Evolutionary conservation across 37 sponge, comb jelly and placozoan genomes (phyloP), one percentile per base, ranked within the genome.

Genomic region (Tethya wilhelma): DNA sequence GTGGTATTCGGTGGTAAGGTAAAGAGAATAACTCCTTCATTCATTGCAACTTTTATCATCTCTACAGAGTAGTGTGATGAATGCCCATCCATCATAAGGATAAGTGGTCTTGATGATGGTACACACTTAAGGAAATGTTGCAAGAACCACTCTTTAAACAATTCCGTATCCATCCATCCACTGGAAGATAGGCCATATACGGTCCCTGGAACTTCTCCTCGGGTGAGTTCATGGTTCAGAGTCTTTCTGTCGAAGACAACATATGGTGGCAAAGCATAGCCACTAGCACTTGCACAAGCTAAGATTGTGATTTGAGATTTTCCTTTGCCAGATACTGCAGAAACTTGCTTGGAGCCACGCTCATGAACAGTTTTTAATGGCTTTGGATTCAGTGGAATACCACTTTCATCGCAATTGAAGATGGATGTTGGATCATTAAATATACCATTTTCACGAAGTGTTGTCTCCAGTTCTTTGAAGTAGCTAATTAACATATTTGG

Each of bases 81-180:
- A 46, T 92, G 93, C 2, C 93, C 93, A 79, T 92, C 89, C 60
- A 92, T 11, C 5, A 91, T 39, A 20, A 92, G 57, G 0, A 92
- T 71, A 5, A 92, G 70, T 0, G 93, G 91, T 0, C 83, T 30
- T 1, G 22, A 20, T 17, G 71, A 79, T 77, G 53, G 83, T 76
- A 71, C 81, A 23, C 20, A 31, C 20, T 4, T 38, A 9, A 87
- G 25, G 32, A 87, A 87, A 32, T 86, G 91, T 0, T 74, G 0
- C 0, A 0, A 1, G 40, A 90, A 90, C 91, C 91, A 90, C 0
- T 33, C 2, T 9, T 73, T 33, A 72, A 89, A 83, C 0, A 83
- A 19, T 53, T 79, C 68, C 0, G 36, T 30, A 39, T 77, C 22
- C 38, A 83, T 84, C 90, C 90, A 89, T 0, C 87, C 87, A 31